Conservation (phyloP, 2,797 vertebrate species). For the Eulemur rubriventer region DNA sequence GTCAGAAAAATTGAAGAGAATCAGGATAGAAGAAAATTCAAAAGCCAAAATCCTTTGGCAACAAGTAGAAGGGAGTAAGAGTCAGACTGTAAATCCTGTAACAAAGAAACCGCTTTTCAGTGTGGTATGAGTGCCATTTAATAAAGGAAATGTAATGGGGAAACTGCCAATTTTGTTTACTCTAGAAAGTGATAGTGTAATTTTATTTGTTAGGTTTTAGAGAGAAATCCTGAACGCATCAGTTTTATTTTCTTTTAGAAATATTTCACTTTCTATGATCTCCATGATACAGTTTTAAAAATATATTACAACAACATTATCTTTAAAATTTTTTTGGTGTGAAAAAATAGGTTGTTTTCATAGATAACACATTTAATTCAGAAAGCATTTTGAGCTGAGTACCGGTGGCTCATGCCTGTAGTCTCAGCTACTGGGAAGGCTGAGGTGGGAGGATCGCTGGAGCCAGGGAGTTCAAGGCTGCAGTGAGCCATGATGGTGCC, state of each 20-base stretch:
- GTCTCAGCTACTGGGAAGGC: background rate
- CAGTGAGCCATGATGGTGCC: background rate
- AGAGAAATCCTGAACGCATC: background rate
- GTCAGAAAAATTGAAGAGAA: background rate
- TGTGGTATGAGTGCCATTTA: background rate
- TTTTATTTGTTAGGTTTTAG: background rate
- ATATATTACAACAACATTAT: background rate
- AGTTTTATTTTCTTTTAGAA: background rate
- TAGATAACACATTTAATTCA: background rate
- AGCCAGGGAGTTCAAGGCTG: background rate
- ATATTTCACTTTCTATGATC: background rate
- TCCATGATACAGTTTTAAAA: background rate
- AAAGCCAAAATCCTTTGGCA: background rate
- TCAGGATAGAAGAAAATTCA: background rate
- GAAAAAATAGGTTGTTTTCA: background rate
- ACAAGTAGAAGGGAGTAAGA: background rate
- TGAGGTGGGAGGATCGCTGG: background rate
- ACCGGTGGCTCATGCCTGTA: background rate
- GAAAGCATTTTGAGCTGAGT: background rate
- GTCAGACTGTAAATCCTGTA: background rate
- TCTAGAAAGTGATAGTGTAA: background rate
- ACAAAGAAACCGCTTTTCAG: background rate
- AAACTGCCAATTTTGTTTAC: background rate
- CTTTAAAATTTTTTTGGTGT: background rate
- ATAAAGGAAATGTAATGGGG: background rate